Base-by-base conservation (phyloP, 2,888 invertebrate species). In the Phyto melanocephala region DNA sequence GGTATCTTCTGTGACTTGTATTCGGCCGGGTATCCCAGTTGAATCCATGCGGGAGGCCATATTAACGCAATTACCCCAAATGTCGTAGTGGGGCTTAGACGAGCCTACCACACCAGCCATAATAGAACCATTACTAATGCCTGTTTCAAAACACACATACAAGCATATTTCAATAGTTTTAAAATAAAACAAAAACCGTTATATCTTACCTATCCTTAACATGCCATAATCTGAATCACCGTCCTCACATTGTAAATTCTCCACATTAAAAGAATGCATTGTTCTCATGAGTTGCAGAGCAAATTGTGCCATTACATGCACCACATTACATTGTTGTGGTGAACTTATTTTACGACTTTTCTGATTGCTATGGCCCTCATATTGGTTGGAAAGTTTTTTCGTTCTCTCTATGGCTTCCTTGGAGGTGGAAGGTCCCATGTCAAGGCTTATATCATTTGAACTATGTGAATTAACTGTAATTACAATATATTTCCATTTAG, bases 11-110 rank as follows among this genome's bases (percentile, higher is more conserved):
- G 95, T 95, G 0, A 95, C 95, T 92, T 96, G 96, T 86, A 96
- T 96, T 90, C 93, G 93, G 50, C 96, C 95, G 1, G 95, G 93
- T 84, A 95, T 92, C 7, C 98, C 98, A 1, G 96, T 97, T 0
- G 96, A 96, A 88, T 98, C 98, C 98, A 99, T 98, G 87, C 99
- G 93, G 0, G 98, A 97, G 2, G 99, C 98, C 94, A 99, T 96
- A 91, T 99, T 99, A 0, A 98, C 98, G 0, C 98, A 96, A 91
- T 98, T 96, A 0, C 98, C 98, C 98, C 98, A 99, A 87, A 98
- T 97, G 89, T 99, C 98, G 90, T 98, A 98, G 56, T 98, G 93
- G 0, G 98, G 98, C 89, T 98, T 98, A 81, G 96, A 95, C 0
- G 97, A 96, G 0, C 98, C 98, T 2, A 98, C 97, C 0, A 99